Conservation (phyloP, 2,797 vertebrate species). For the Sebastes iracundus region DNA sequence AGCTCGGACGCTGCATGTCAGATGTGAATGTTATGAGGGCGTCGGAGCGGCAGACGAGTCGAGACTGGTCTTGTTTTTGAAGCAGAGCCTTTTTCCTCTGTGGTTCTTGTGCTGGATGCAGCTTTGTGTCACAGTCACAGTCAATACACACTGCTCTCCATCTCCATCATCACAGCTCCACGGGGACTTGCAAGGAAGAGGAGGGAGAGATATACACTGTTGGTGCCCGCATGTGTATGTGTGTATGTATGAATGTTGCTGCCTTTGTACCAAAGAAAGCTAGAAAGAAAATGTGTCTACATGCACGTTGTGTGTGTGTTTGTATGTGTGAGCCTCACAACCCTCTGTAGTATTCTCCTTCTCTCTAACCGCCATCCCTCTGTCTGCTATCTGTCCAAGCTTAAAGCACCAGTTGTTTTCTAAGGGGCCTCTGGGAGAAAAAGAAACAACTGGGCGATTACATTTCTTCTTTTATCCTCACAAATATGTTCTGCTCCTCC, state of each 20-base stretch:
- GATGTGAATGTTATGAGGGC: conserved; percentile 14
- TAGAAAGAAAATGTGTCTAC: conserved; percentile 8
- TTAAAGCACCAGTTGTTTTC: conserved; percentile 80
- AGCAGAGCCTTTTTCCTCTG: conserved; percentile 49
- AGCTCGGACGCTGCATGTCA: not conserved
- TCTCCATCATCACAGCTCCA: conserved; percentile 71
- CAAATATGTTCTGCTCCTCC: conserved; percentile 69
- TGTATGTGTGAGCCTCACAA: conserved; percentile 15
- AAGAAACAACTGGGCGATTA: conserved; percentile 77
- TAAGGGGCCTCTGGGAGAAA: conserved; percentile 69
- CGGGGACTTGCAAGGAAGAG: conserved; percentile 40
- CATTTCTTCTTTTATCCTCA: conserved; percentile 68
- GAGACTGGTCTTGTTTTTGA: conserved; percentile 51
- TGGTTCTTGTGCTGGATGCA: conserved; percentile 60
- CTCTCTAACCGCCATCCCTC: conserved; percentile 67
- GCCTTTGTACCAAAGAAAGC: conserved; percentile 31
- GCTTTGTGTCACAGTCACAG: conserved; percentile 74
- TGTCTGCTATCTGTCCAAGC: conserved; percentile 79
- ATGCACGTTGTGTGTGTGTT: not conserved
- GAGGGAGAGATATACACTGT: conserved; percentile 26
- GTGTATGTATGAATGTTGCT: conserved; percentile 4
- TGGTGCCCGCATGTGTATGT: conserved; percentile 11
- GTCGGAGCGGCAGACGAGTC: conserved; percentile 37
- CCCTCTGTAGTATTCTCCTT: conserved; percentile 62
- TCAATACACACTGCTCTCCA: conserved; percentile 65